These are phyloP conservation scores for Suncus etruscus DNA, from an alignment of 2,113 vertebrate species.

Conservation along the genomic window DNA sequence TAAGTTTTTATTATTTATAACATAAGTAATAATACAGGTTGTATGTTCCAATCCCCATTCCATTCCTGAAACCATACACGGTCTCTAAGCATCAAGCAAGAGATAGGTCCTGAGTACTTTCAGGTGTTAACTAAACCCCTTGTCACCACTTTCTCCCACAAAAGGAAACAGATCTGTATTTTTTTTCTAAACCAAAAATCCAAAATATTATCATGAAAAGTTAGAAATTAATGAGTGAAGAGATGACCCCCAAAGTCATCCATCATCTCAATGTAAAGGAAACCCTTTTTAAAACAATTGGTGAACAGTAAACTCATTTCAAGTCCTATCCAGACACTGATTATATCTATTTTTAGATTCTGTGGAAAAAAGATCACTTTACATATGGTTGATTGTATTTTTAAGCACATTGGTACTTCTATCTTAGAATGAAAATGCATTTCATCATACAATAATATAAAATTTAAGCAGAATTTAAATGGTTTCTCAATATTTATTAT, in stretches of 20 bases:
- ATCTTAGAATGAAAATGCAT: not conserved
- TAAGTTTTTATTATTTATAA: too few species aligned
- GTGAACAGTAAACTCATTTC: not conserved
- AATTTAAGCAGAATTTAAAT: not conserved
- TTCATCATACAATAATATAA: not conserved
- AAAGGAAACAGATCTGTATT: not conserved
- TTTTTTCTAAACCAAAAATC: not conserved
- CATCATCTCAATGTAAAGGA: not conserved
- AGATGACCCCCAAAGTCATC: not conserved
- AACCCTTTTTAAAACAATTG: not conserved
- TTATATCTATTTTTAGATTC: not conserved
- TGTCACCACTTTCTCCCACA: too few species aligned
- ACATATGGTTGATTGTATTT: not conserved
- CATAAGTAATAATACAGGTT: too few species aligned
- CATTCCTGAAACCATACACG: too few species aligned
- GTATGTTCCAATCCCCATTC: too few species aligned
- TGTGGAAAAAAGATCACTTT: not conserved
- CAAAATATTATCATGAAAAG: slow-evolving; percentile 22
- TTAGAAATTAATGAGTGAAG: slow-evolving; percentile 11
- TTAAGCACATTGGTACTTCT: not conserved
- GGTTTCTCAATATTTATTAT: slow-evolving; percentile 16
- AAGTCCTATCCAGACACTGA: slow-evolving; percentile 16
- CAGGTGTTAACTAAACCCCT: too few species aligned
- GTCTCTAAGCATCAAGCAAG: too few species aligned
- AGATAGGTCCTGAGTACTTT: too few species aligned